Base-by-base conservation (phyloP, 2,888 invertebrate species). In the Drosophila picticornis region DNA sequence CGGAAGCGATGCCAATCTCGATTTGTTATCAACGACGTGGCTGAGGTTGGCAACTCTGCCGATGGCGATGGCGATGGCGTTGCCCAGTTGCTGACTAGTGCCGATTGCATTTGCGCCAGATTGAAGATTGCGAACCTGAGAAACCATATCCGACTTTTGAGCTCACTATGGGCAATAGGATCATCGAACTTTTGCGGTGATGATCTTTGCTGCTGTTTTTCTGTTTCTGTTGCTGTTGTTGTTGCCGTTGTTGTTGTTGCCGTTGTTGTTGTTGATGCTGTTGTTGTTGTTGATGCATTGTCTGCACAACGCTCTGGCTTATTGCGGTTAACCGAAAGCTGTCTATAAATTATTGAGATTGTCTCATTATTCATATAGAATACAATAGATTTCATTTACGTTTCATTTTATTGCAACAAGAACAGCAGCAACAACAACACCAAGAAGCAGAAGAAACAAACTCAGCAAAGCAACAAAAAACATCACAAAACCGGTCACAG, bases 331-430 rank as follows among this genome's bases (percentile, higher is more conserved):
- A 92, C 92, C 92, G 74, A 90, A 91, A 89, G 83, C 87, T 91
- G 91, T 92, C 91, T 92, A 91, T 93, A 93, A 93, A 93, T 93
- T 92, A 88, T 90, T 90, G 84, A 92, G 93, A 92, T 86, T 91
- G 92, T 93, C 92, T 92, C 92, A 93, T 93, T 93, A 93, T 93
- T 93, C 93, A 93, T 92, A 90, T 91, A 83, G 88, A 92, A 90
- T 88, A 92, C 91, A 92, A 92, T 91, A 89, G 91, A 87, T 89
- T 89, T 89, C 88, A 89, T 89, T 89, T 89, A 89, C 75, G 87
- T 82, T 89, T 81, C 71, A 84, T 89, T 88, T 88, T 88, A 89
- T 89, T 89, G 86, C 88, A 83, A 84, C 81, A 71, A 75, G 67
- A 66, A 72, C 72, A 87, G 71, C 73, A 75, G 66, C 71, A 40